Percentiles rank a stretch among this genome's conserved stretches.
phyloP scores from a whole-genome alignment of 2,113 vertebrate genomes.

The Dicaeum eximium region DNA sequence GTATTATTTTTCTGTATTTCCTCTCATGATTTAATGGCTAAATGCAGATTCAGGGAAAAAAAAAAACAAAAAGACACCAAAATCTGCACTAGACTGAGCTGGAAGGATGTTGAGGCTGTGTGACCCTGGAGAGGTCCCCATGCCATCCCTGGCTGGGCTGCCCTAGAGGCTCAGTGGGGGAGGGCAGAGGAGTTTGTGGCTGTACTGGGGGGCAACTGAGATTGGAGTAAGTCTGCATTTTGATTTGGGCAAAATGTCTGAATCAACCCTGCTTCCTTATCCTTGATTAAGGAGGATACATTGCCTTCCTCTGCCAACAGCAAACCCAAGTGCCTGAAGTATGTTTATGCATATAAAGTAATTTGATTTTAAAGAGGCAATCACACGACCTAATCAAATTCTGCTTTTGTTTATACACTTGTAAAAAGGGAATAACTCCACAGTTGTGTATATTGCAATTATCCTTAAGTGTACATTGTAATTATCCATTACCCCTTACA shows the following conservation, averaged over 20 bases:
- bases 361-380: background rate
- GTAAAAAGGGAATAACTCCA: background rate
- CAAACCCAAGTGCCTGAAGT: background rate
- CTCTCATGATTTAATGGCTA: background rate
- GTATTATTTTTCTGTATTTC: background rate
- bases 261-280: background rate
- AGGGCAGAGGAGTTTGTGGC: background rate
- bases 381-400: background rate
- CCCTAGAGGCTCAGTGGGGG: background rate
- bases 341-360: background rate
- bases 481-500: background rate
- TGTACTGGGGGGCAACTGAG: fast-evolving
- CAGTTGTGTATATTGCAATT: background rate
- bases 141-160: background rate
- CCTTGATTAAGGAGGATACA: background rate
- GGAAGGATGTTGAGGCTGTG: background rate
- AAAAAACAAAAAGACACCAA: background rate
- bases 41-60: background rate
- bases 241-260: background rate
- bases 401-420: slow-evolving; percentile 4
- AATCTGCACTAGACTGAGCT: background rate
- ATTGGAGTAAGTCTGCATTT: background rate
- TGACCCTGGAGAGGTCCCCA: background rate
- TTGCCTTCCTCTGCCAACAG: background rate
- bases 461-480: background rate